These are phyloP conservation scores for Andrena bicolor DNA, from an alignment of 2,888 invertebrate species.

Conservation along the genomic window DNA sequence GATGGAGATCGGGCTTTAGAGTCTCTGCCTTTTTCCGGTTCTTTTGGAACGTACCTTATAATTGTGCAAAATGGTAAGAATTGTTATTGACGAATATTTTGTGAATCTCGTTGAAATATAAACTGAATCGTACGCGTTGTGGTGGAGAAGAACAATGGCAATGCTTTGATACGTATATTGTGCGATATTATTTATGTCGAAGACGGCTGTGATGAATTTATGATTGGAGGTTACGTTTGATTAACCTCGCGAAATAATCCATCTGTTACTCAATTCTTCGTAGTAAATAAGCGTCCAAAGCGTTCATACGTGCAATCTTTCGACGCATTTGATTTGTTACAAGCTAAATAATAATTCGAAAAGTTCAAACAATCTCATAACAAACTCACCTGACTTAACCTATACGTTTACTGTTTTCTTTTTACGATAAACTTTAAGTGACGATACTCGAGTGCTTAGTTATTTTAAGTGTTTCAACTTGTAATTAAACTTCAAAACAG, in stretches of 20 bases:
- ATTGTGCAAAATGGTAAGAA: conserved; percentile 60
- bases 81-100: conserved; percentile 45
- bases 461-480: neutral
- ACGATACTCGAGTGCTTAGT: neutral
- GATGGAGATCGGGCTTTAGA: conserved; percentile 24
- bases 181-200: neutral
- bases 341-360: neutral
- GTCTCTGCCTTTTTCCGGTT: conserved; percentile 60
- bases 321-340: neutral
- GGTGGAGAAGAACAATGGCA: neutral
- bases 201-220: neutral
- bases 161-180: conserved; percentile 44
- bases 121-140: neutral
- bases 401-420: neutral
- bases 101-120: conserved; percentile 50
- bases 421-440: neutral
- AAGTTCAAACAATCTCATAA: neutral
- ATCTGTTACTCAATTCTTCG: neutral
- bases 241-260: neutral
- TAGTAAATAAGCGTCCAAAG: too few relatives aligned
- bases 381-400: neutral
- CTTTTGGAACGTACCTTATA: conserved; percentile 21
- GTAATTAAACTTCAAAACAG: neutral
- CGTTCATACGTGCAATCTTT: too few relatives aligned
- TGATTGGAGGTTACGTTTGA: conserved; percentile 43